Evolutionary conservation across 1,140 invertebrate species (phyloP), one percentile per base, ranked within the genome.

Genomic region (Conopomorpha cramerella): DNA sequence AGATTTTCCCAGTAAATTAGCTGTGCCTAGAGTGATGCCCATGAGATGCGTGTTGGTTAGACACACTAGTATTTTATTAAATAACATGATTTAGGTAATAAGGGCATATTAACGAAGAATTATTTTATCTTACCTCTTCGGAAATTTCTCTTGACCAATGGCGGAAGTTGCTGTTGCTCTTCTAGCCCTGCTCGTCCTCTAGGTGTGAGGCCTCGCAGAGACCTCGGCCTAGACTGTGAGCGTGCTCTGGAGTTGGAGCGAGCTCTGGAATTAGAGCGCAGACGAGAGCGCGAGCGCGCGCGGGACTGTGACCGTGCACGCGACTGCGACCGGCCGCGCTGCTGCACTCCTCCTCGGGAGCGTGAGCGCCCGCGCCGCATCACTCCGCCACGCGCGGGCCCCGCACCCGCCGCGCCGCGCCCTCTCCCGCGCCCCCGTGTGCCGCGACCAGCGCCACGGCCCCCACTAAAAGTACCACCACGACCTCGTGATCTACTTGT

Each of bases 101-200:
- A n/a, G n/a, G n/a, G n/a, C n/a, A n/a, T n/a, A n/a, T n/a, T n/a
- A n/a, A n/a, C n/a, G n/a, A n/a, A n/a, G n/a, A n/a, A n/a, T 13
- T 3, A 12, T 19, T 34, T 11, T 10, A 14, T 23, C 25, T 40
- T 52, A 55, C 55, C 55, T 55, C 57, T 49, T 7, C 41, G 53
- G 34, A 46, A 45, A 46, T 53, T 52, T 6, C 57, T 46, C 39
- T 54, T 47, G 6, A 56, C 34, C 30, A 68, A 37, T 8, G 46
- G 43, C 34, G 66, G 64, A 56, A 68, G 65, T 33, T 55, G n/a
- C n/a, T n/a, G n/a, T n/a, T n/a, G n/a, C n/a, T 57, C 47, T 46
- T 74, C 63, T 12, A 72, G 43, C 8, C 63, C 70, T 17, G 65
- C 66, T 49, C 70, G 49, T 2, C 61, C 61, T 45, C 62, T 66